Evolutionary conservation across 2,888 invertebrate species (phyloP).

Genomic region (Scrobipalpa atriplicella): DNA sequence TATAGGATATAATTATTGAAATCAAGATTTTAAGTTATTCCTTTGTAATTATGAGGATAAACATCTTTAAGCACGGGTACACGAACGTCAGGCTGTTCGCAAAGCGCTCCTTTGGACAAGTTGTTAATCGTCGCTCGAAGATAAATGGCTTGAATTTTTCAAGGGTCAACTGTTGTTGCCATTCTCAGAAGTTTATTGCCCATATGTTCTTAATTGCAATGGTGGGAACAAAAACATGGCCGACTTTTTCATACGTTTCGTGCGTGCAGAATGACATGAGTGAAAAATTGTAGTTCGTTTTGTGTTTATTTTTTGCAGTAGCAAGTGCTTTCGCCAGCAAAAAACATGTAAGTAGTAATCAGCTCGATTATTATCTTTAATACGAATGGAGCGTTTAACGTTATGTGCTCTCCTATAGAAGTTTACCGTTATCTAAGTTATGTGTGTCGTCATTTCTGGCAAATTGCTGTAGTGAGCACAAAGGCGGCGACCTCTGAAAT

Average conservation of each 20-base stretch:
- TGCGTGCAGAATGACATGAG: slow-evolving; percentile 8
- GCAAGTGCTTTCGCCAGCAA: slow-evolving; percentile 9
- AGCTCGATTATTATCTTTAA: not conserved
- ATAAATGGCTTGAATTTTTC: slow-evolving; percentile 52
- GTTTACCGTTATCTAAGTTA: not conserved
- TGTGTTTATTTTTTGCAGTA: not conserved
- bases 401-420: slow-evolving; percentile 11
- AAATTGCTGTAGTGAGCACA: slow-evolving; percentile 24
- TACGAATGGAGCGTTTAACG: not conserved
- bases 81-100: slow-evolving; percentile 39
- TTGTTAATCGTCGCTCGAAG: slow-evolving; percentile 50
- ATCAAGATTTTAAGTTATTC: slow-evolving; percentile 3
- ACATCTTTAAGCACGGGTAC: slow-evolving; percentile 36
- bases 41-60: slow-evolving; percentile 37
- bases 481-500: slow-evolving; percentile 42
- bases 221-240: slow-evolving; percentile 26
- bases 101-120: slow-evolving; percentile 52
- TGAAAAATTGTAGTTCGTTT: not conserved
- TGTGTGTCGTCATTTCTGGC: not conserved
- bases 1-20: slow-evolving; percentile 24
- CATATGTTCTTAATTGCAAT: slow-evolving; percentile 20
- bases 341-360: slow-evolving; percentile 6
- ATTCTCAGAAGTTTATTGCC: slow-evolving; percentile 46
- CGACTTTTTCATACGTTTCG: slow-evolving; percentile 14
- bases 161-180: slow-evolving; percentile 47